Evolutionary conservation across 2,113 vertebrate species (phyloP).

Genomic region (Saguinus imperator): DNA sequence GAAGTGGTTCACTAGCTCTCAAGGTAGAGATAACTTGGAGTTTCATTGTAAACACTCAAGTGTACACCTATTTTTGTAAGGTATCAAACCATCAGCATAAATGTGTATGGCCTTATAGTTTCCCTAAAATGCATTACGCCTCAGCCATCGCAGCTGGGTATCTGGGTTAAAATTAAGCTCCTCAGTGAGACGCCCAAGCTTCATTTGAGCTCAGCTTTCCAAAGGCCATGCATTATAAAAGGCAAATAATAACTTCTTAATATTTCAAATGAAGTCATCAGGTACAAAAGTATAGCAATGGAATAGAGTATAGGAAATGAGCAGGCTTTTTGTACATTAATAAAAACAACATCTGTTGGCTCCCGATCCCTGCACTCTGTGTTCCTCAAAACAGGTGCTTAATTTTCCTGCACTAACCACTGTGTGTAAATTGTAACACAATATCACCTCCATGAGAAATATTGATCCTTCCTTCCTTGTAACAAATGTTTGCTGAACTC

Average conservation of each 20-base stretch:
- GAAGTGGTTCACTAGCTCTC: not conserved
- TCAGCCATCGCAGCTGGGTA: not conserved
- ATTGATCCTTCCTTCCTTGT: constrained; percentile 14
- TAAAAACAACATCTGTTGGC: constrained; percentile 8
- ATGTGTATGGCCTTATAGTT: not conserved
- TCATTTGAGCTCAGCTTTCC: constrained; percentile 24
- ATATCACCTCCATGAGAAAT: constrained; percentile 29
- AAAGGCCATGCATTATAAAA: not conserved
- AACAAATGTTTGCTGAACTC: constrained; percentile 59
- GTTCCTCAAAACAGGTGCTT: constrained; percentile 45
- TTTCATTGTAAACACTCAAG: not conserved
- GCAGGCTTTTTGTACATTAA: not conserved
- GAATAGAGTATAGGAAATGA: not conserved
- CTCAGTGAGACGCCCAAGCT: not conserved
- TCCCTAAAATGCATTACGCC: not conserved
- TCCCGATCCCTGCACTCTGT: not conserved
- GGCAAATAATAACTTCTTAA: not conserved
- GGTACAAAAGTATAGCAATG: not conserved
- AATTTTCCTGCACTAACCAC: not conserved
- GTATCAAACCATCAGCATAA: not conserved
- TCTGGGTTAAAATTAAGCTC: constrained; percentile 6
- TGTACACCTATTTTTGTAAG: not conserved
- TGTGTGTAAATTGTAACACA: constrained; percentile 40
- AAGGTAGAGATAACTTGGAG: not conserved
- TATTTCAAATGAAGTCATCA: not conserved